Conservation (phyloP, 2,888 invertebrate species). For the Chaetoderma sp. region DNA sequence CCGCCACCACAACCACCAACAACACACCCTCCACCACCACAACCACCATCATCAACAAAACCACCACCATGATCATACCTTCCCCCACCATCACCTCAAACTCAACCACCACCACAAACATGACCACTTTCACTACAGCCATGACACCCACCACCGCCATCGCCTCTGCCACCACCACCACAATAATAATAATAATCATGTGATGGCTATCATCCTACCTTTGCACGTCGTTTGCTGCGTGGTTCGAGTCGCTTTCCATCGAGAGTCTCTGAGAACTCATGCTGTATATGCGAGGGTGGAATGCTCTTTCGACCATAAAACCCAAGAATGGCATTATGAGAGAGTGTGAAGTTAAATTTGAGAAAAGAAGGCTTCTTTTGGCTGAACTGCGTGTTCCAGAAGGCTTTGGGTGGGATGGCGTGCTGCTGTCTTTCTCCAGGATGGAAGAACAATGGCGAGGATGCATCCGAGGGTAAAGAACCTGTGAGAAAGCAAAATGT, state of each 20-base stretch:
- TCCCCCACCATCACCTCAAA: too few relatives aligned
- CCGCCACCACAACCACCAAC: too few relatives aligned
- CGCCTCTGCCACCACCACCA: too few relatives aligned
- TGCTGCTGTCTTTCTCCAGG: conserved; percentile 88
- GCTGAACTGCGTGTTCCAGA: conserved; percentile 98
- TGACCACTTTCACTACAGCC: too few relatives aligned
- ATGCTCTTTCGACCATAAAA: conserved; percentile 95
- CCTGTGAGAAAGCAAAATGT: conserved; percentile 32
- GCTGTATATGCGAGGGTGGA: conserved; percentile 94
- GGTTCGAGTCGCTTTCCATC: conserved; percentile 66
- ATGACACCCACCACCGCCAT: too few relatives aligned
- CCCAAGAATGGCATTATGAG: conserved; percentile 75
- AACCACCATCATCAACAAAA: too few relatives aligned
- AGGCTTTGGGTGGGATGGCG: conserved; percentile 92
- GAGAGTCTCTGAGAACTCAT: conserved; percentile 93
- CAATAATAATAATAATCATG: too few relatives aligned
- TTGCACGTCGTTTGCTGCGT: neutral
- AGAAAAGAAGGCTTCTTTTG: conserved; percentile 94
- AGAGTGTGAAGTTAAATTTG: conserved; percentile 87
- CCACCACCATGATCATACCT: too few relatives aligned
- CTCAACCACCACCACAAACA: too few relatives aligned
- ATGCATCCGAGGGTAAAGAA: conserved; percentile 33
- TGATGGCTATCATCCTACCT: too few relatives aligned
- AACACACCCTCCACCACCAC: too few relatives aligned
- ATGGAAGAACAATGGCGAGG: conserved; percentile 76